Evolutionary conservation across 2,113 vertebrate species (phyloP).

Genomic region (Mirounga angustirostris): DNA sequence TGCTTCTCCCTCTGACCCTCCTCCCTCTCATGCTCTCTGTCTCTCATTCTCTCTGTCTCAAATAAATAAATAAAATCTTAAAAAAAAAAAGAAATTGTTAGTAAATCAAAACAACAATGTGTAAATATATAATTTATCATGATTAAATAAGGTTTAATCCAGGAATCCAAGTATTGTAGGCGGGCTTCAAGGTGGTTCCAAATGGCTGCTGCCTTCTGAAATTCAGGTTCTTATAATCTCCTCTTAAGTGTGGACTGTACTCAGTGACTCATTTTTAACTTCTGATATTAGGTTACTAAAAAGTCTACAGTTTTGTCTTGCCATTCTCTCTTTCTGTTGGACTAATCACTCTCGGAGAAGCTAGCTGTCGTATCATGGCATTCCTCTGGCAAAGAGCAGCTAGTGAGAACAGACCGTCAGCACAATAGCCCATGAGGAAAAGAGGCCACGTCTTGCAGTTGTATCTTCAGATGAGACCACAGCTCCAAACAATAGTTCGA

Average conservation of each 20-base stretch:
- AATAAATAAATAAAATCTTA: too few species aligned
- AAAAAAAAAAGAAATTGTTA: neutral
- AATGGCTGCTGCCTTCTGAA: too few species aligned
- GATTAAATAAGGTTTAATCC: too few species aligned
- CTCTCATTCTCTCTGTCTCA: too few species aligned
- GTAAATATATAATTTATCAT: too few species aligned
- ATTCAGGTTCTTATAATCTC: neutral
- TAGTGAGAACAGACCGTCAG: neutral
- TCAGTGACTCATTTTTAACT: neutral
- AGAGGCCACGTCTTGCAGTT: fast-evolving
- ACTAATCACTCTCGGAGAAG: neutral
- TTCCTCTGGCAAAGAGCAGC: neutral
- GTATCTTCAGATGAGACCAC: neutral
- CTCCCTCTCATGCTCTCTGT: too few species aligned
- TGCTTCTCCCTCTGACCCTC: too few species aligned
- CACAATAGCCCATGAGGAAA: neutral
- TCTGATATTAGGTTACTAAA: neutral
- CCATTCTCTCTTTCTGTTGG: neutral
- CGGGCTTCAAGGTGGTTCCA: too few species aligned
- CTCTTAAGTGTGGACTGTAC: too few species aligned
- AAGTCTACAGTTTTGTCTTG: neutral
- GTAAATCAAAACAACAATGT: neutral
- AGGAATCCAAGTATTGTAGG: neutral
- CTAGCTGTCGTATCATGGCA: neutral
- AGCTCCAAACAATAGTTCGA: neutral